Conservation (phyloP, 2,797 vertebrate species). For the Potorous gilbertii region DNA sequence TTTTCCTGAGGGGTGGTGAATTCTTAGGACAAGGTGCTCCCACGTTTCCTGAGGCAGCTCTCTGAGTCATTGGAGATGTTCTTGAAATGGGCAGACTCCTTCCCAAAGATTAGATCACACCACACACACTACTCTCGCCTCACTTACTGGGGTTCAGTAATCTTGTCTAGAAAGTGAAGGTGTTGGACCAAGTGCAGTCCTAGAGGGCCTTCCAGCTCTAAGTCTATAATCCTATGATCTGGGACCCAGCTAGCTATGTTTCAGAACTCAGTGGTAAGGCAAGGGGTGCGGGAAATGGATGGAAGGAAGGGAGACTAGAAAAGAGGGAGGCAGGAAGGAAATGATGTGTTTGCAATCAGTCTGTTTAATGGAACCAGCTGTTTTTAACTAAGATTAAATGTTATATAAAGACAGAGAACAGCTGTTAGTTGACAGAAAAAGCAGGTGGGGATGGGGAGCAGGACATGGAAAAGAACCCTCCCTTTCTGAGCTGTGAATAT, state of each 20-base stretch:
- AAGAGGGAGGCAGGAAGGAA: not conserved
- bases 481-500: not conserved
- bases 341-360: not conserved
- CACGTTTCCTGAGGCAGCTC: not conserved
- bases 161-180: not conserved
- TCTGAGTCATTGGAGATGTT: not conserved
- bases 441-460: not conserved
- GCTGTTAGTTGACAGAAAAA: not conserved
- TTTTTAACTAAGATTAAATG: constrained; percentile 56
- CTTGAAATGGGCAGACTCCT: not conserved
- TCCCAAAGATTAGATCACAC: not conserved
- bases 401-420: constrained; percentile 42
- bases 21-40: not conserved
- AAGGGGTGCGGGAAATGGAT: not conserved
- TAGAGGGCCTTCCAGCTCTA: not conserved
- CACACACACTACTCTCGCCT: not conserved
- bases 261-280: not conserved
- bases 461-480: not conserved
- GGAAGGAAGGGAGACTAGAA: not conserved
- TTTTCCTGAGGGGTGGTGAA: not conserved
- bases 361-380: constrained; percentile 57
- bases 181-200: not conserved
- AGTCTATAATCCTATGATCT: not conserved
- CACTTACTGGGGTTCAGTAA: not conserved
- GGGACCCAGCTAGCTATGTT: not conserved